Percentiles rank a stretch among this genome's conserved stretches.
These are phyloP conservation scores for Caenorhabditis virilis DNA, from an alignment of 2,888 invertebrate species.

Conservation along the genomic window DNA sequence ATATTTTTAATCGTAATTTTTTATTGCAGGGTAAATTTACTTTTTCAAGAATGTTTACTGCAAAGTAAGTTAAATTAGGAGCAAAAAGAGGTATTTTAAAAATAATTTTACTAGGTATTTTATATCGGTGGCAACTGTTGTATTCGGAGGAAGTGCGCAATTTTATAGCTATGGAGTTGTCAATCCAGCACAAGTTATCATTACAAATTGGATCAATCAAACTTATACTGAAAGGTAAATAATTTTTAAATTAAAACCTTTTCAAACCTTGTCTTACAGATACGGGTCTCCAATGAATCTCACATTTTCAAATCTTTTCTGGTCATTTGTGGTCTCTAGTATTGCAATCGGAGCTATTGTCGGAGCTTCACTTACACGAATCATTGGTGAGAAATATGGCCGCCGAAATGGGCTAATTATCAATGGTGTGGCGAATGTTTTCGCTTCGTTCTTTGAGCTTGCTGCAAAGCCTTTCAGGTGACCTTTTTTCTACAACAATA, in stretches of 20 bases:
- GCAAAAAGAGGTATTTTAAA: background rate
- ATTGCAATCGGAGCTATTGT: conserved; percentile 64
- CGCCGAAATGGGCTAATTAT: conserved; percentile 64
- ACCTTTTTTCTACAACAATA: background rate
- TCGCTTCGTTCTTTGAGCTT: conserved; percentile 69
- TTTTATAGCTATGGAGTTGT: conserved; percentile 67
- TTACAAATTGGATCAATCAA: conserved; percentile 65
- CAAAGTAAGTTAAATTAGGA: too few relatives aligned
- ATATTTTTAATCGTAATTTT: too few relatives aligned
- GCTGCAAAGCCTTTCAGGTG: conserved; percentile 65
- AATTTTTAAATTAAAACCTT: background rate
- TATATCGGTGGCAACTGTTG: conserved; percentile 57
- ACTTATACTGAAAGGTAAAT: conserved; percentile 57
- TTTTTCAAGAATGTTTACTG: too few relatives aligned
- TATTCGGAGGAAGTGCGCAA: conserved; percentile 67
- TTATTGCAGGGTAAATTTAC: too few relatives aligned
- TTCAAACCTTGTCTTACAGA: conserved; percentile 18
- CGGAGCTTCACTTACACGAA: conserved; percentile 67
- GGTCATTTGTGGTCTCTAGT: conserved; percentile 70
- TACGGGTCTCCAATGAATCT: conserved; percentile 31
- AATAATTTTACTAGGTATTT: conserved; percentile 47
- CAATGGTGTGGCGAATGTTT: conserved; percentile 67
- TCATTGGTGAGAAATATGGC: conserved; percentile 70
- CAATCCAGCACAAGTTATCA: conserved; percentile 61
- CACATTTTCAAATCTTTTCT: conserved; percentile 66